These are phyloP conservation scores for Hyla sarda DNA, from an alignment of 2,113 vertebrate genomes.

Conservation along the genomic window DNA sequence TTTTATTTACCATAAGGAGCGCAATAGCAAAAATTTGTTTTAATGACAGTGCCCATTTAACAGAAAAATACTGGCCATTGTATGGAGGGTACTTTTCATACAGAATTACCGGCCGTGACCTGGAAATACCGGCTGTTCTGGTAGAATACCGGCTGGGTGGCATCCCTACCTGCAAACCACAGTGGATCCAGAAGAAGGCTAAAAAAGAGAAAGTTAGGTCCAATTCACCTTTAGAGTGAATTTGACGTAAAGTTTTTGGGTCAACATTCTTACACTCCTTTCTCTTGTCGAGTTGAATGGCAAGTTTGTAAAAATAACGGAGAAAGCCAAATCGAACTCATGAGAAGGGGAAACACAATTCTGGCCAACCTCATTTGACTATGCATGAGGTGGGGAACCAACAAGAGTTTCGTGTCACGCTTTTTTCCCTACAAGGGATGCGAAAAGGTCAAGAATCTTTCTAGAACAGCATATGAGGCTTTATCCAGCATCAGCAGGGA, in stretches of 20 bases:
- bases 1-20: too few relatives aligned
- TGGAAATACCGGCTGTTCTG: too few relatives aligned
- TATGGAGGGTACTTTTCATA: too few relatives aligned
- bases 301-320: background rate
- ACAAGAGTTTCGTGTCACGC: background rate
- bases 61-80: too few relatives aligned
- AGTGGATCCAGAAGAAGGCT: background rate
- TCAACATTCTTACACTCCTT: background rate
- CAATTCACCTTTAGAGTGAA: background rate
- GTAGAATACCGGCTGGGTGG: too few relatives aligned
- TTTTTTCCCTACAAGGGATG: background rate
- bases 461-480: background rate
- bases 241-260: background rate
- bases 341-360: too few relatives aligned
- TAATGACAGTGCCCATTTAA: too few relatives aligned
- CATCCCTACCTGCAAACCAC: background rate
- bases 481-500: background rate
- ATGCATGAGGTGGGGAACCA: background rate
- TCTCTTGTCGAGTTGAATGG: background rate
- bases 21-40: too few relatives aligned
- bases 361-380: background rate
- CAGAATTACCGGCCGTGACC: too few relatives aligned
- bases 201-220: background rate
- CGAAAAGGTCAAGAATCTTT: background rate
- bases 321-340: background rate